Conservation (phyloP, 2,888 invertebrate genomes). For the Archips xylosteana region DNA sequence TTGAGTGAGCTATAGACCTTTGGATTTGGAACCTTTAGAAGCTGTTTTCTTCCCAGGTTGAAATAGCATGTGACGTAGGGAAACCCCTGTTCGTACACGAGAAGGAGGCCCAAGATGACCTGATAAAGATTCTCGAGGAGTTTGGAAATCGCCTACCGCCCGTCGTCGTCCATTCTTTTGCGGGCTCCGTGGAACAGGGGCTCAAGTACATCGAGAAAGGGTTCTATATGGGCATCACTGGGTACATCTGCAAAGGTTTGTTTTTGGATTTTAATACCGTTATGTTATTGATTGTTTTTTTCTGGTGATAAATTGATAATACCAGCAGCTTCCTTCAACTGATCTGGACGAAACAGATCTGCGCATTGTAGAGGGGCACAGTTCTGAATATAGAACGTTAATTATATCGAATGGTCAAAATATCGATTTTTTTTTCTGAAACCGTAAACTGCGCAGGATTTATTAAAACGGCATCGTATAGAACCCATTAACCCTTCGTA, state of each 20-base stretch:
- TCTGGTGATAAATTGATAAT: no score
- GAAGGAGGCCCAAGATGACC: slow-evolving; percentile 95
- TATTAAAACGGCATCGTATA: no score
- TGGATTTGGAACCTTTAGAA: no score
- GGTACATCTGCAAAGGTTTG: slow-evolving; percentile 90
- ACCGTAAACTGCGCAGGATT: no score
- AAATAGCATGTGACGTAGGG: slow-evolving; percentile 93
- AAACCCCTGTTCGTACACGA: slow-evolving; percentile 97
- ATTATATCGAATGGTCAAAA: no score
- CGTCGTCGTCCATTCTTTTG: slow-evolving; percentile 96
- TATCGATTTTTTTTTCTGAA: no score
- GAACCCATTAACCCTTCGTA: no score
- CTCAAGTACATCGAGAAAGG: slow-evolving; percentile 92
- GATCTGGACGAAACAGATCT: no score
- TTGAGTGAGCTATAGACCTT: no score
- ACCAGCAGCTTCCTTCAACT: no score
- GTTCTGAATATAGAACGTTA: no score
- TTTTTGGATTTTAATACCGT: not conserved
- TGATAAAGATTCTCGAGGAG: slow-evolving; percentile 89
- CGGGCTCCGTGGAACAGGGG: slow-evolving; percentile 94
- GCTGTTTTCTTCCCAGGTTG: slow-evolving; percentile 83
- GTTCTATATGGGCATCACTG: slow-evolving; percentile 91
- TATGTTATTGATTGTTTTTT: not conserved
- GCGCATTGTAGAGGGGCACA: no score
- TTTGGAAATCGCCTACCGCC: slow-evolving; percentile 87